Evolutionary conservation across 2,888 invertebrate species (phyloP), one percentile per base, ranked within the genome.

Genomic region (Drosophila tanythrix): DNA sequence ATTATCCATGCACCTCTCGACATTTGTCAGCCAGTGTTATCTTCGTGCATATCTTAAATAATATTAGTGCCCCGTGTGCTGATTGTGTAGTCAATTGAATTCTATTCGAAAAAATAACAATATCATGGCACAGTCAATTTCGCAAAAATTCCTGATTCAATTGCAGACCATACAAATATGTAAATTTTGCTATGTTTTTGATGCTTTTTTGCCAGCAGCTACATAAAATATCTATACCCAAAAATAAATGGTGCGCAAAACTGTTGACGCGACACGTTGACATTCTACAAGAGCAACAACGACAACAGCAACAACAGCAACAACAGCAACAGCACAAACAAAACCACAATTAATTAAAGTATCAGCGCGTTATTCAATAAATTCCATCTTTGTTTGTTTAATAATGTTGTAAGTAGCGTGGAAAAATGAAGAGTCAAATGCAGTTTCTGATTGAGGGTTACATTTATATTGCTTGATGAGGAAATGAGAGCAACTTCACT

Each of bases 261-360:
- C 82, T 88, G 83, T 78, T 86, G 88, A 88, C 81, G 82, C 76
- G 85, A 79, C 83, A 82, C 85, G 85, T 82, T 79, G 82, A 58
- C 53, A 68, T 46, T 56, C 40, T 58, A 61, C 73, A 70, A 76
- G 64, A 70, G 38, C 57, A 57, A 18, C 59, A 48, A 38, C 40
- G 53, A 40, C 55, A 60, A 29, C 40, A 60, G 35, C 25, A 53
- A 3, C 59, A 60, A 29, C 40, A 60, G 35, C 25, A 53, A 3
- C 59, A 48, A 46, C 40, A 57, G 40, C 55, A 60, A 35, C 43
- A 60, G 29, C 25, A 53, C 46, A 56, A n/a, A 35, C 46, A 13
- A 31, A 43, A n/a, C 33, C 46, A 25, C 8, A 25, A 46, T 46
- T 25, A 46, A 46, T 46, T 46, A 46, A 46, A 25, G 13, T 25